These are phyloP conservation scores for Eospalax fontanierii DNA, from an alignment of 2,797 vertebrate species.

Conservation along the genomic window DNA sequence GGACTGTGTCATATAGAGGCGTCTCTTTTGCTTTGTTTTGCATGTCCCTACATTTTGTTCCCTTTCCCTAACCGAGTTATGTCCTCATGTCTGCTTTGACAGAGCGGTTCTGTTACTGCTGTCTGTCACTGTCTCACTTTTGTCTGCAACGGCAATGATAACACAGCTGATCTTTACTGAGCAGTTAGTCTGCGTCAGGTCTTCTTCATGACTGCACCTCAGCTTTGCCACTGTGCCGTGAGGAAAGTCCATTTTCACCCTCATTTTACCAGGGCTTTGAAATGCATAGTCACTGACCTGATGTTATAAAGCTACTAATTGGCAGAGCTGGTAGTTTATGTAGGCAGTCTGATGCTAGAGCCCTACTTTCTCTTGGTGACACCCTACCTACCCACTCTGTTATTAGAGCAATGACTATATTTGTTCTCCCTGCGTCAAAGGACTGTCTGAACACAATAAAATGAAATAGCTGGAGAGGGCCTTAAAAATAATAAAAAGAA, in stretches of 20 bases:
- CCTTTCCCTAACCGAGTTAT: background rate
- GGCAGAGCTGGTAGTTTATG: background rate
- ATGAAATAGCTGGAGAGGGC: constrained; percentile 67
- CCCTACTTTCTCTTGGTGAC: background rate
- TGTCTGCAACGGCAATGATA: background rate
- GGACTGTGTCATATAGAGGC: background rate
- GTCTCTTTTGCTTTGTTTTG: background rate
- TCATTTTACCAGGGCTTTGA: constrained; percentile 34
- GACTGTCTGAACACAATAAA: constrained; percentile 74
- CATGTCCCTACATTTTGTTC: background rate
- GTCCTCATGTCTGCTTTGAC: background rate
- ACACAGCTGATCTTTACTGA: background rate
- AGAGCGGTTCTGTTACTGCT: background rate
- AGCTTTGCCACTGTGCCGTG: background rate
- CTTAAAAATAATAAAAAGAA: constrained; percentile 49
- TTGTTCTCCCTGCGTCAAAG: constrained; percentile 78
- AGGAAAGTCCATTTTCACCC: background rate
- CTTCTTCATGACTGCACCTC: constrained; percentile 16
- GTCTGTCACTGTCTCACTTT: background rate
- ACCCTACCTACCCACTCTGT: constrained; percentile 24
- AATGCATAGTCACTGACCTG: background rate
- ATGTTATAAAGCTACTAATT: constrained; percentile 42
- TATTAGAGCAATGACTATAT: constrained; percentile 73
- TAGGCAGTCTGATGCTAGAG: constrained; percentile 47
- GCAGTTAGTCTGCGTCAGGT: background rate